These are phyloP conservation scores for Brachirus orientalis DNA, from an alignment of 2,113 vertebrate species.

Conservation along the genomic window DNA sequence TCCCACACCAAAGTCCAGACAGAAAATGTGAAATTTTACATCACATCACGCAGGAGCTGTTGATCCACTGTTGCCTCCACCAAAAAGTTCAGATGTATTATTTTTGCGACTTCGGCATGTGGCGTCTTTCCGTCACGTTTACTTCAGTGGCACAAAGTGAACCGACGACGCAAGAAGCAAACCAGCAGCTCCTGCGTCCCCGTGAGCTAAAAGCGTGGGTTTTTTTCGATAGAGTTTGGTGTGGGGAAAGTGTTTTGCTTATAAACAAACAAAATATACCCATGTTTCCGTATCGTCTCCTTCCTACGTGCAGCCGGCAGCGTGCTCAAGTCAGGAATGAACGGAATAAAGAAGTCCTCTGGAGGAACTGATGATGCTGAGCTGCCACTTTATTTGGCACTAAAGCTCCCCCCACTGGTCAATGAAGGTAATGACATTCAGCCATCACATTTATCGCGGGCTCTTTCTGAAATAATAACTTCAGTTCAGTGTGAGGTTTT, in stretches of 20 bases:
- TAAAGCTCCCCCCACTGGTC: conserved; percentile 53
- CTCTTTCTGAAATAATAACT: too few species aligned
- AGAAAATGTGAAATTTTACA: too few species aligned
- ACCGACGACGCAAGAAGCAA: neutral
- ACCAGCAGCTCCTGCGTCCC: neutral
- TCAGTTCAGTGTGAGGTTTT: too few species aligned
- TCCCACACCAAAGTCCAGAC: too few species aligned
- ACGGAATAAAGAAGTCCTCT: conserved; percentile 10
- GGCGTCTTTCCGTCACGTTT: neutral
- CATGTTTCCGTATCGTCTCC: neutral
- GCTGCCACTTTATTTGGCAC: neutral
- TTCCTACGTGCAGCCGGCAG: too few species aligned
- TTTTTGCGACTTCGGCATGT: too few species aligned
- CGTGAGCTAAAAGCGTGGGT: neutral
- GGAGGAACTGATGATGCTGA: conserved; percentile 2
- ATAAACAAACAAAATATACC: too few species aligned
- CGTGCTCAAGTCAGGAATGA: conserved; percentile 4
- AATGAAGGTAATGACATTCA: neutral
- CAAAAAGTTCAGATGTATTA: too few species aligned
- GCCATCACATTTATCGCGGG: neutral
- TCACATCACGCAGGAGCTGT: too few species aligned
- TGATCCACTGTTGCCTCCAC: too few species aligned
- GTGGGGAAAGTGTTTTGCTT: too few species aligned
- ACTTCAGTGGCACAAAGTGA: neutral
- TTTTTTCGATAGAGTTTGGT: neutral